Evolutionary conservation across 2,113 vertebrate genomes (phyloP), one percentile per base, ranked within the genome.

Genomic region (Percopsis transmontana): DNA sequence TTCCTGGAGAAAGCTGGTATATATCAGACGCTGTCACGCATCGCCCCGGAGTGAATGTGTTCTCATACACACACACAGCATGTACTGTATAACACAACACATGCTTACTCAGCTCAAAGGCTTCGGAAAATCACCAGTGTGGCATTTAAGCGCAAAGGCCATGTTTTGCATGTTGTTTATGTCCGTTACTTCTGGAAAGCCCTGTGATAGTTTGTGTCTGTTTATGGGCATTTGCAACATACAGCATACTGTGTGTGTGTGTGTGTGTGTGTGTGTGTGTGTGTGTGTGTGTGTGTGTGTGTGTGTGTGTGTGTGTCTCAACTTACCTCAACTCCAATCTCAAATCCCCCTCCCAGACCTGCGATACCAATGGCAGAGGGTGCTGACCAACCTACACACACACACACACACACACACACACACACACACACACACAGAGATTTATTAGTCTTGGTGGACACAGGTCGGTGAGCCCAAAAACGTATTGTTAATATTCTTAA

Each of bases 351-450:
- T 27, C 97, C 97, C 19, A 99, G 92, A 15, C 97, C 97, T 19
- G 97, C 97, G 24, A 99, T 97, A 3, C 96, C 97, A 42, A 99
- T 96, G 76, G 97, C 97, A 19, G 97, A 96, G 6, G 97, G 97
- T 15, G 97, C 96, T 2, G 97, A 99, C 97, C 97, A 99, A 1
- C 90, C 97, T 99, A 23, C 2, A 56, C 2, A 56, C 48, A 68
- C 10, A 72, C 18, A 52, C 12, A 61, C 19, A 62, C 45, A 59
- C 8, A 14, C 50, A 48, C 21, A 54, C 27, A 62, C 33, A 38
- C 19, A 27, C 45, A 54, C 27, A 66, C 27, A 33, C 53, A 55
- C 53, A 38, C 53, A 54, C 19, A 2, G 0, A 4, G 15, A 50
- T 16, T 50, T n/a, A 16, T 16, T 48, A 13, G 15, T 12, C 12